Evolutionary conservation across 2,888 invertebrate species (phyloP).

Genomic region (Pachliopta kotzebuea): DNA sequence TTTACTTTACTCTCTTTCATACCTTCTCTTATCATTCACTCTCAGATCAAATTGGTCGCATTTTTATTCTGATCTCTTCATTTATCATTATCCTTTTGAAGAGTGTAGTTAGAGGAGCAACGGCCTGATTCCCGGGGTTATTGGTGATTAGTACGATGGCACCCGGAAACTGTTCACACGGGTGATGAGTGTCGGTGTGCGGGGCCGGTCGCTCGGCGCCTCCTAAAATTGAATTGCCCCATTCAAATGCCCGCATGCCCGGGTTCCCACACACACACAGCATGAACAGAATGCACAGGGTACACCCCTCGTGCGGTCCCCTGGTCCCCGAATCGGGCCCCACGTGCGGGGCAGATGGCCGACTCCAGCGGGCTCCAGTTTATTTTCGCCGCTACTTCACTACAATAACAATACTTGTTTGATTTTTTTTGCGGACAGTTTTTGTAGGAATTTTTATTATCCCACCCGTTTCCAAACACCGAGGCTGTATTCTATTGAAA

Average conservation of each 20-base stretch:
- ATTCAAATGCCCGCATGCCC: constrained; percentile 40
- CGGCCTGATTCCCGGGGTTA: too few relatives aligned
- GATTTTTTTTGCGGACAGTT: background rate
- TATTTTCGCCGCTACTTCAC: constrained; percentile 36
- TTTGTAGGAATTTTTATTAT: background rate
- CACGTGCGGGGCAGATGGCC: constrained; percentile 67
- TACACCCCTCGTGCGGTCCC: constrained; percentile 34
- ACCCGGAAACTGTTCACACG: constrained; percentile 24
- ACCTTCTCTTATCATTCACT: too few relatives aligned
- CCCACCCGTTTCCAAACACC: too few relatives aligned
- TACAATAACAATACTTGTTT: constrained; percentile 10
- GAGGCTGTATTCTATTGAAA: too few relatives aligned
- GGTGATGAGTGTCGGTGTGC: constrained; percentile 9
- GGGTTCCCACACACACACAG: constrained; percentile 29
- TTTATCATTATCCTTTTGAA: too few relatives aligned
- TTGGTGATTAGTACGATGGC: too few relatives aligned
- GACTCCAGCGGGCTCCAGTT: constrained; percentile 44
- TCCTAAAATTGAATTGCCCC: constrained; percentile 36
- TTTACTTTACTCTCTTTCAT: too few relatives aligned
- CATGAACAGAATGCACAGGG: too few relatives aligned
- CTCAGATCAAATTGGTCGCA: too few relatives aligned
- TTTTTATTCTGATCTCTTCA: too few relatives aligned
- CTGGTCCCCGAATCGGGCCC: constrained; percentile 49
- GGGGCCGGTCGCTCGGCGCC: constrained; percentile 5
- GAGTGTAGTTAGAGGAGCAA: too few relatives aligned